Base-by-base conservation (phyloP, 2,113 vertebrate species). In the Hyla sarda region DNA sequence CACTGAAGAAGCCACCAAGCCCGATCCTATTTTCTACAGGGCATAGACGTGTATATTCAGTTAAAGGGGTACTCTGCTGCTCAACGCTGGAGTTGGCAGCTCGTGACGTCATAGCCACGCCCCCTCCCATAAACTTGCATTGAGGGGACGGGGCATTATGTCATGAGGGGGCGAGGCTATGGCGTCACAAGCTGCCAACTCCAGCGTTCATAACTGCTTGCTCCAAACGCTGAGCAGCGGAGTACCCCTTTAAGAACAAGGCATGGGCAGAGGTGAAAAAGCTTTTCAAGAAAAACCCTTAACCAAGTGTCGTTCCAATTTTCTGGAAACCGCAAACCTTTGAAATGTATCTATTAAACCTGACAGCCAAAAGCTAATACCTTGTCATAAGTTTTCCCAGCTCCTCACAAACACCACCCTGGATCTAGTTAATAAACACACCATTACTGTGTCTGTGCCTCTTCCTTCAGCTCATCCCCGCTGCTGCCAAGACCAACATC, bases 371-470 rank as follows among this genome's bases (percentile, higher is more conserved):
- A 16, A 80, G 50, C 65, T 60, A 60, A 81, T 81, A 32, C 50
- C 48, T 73, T 54, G 56, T 80, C 65, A 80, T 65, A 56, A 71
- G 75, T n/a, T 78, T 78, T 32, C 74, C 52, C 28, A 32, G 14
- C 60, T 37, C 37, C 34, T 79, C 83, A 78, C 21, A 32, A 67
- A 41, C 83, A 52, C 74, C 83, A 67, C 83, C 83, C 60, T 78
- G 14, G 74, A 69, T 78, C 52, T 65, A 54, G 83, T 48, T n/a
- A 50, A 79, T 78, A 85, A 85, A 84, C 72, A 86, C 48, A 21
- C 82, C 82, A 83, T 80, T 86, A 72, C 45, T 5, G 21, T 34
- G 48, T 79, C 60, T 86, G 62, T 47, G 41, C n/a, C 19, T 52
- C 67, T 67, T 67, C 56, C 72, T 47, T 37, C 73, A 67, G 47